These are phyloP conservation scores for Drosophila yakuba DNA, from an alignment of 1,140 invertebrate genomes.

Conservation along the genomic window DNA sequence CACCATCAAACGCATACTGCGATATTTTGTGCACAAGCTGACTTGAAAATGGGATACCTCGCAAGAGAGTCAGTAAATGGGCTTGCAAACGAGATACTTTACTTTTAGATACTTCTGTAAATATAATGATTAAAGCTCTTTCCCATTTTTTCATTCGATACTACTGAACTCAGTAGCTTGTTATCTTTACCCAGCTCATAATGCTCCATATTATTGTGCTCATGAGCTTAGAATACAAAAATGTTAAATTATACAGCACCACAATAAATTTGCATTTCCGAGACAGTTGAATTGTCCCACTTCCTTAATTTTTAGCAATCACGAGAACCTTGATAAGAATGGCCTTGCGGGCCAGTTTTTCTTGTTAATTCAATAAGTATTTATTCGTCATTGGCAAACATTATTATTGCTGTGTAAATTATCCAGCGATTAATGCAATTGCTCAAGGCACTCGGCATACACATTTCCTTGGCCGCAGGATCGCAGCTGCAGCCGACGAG, in stretches of 20 bases:
- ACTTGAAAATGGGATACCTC: constrained; percentile 9
- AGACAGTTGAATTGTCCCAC: too few species aligned
- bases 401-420: constrained; percentile 69
- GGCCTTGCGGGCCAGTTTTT: constrained; percentile 17
- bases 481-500: constrained; percentile 31
- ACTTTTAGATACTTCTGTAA: not conserved
- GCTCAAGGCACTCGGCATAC: constrained; percentile 11
- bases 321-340: constrained; percentile 31
- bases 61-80: constrained; percentile 11
- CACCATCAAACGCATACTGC: constrained; percentile 11
- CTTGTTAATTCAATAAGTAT: constrained; percentile 53
- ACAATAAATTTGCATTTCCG: too few species aligned
- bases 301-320: constrained; percentile 6
- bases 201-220: too few species aligned
- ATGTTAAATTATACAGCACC: too few species aligned
- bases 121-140: not conserved
- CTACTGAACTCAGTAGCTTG: too few species aligned
- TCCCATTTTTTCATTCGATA: not conserved
- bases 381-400: constrained; percentile 45
- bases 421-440: constrained; percentile 57
- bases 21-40: constrained; percentile 36
- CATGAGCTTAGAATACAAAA: too few species aligned
- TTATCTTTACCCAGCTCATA: too few species aligned
- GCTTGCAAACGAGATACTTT: too few species aligned
- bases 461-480: constrained; percentile 20